These are phyloP conservation scores for Drosophila pallidifrons DNA, from an alignment of 1,140 invertebrate genomes.

Conservation along the genomic window DNA sequence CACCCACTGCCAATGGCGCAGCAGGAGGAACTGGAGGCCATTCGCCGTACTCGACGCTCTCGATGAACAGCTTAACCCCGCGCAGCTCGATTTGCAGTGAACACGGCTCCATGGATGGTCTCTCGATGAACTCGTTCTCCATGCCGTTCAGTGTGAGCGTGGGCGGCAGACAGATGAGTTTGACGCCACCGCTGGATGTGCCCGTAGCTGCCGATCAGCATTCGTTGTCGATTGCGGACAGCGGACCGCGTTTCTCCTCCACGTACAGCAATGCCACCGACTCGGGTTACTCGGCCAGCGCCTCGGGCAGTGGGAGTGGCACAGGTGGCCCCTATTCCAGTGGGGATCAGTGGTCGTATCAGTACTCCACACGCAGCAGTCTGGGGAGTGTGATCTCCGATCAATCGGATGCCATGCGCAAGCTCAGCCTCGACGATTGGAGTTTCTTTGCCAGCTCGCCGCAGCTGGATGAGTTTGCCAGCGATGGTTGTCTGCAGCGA, in stretches of 20 bases:
- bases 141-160: constrained; percentile 78
- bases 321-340: constrained; percentile 55
- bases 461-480: constrained; percentile 67
- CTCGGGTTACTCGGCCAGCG: constrained; percentile 80
- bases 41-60: constrained; percentile 81
- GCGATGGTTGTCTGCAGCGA: constrained; percentile 80
- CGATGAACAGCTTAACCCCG: constrained; percentile 72
- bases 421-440: constrained; percentile 80
- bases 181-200: constrained; percentile 79
- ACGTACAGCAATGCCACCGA: constrained; percentile 83
- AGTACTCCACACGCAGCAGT: constrained; percentile 84
- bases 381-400: constrained; percentile 79
- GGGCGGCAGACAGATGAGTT: constrained; percentile 71
- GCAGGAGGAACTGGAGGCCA: constrained; percentile 39
- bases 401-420: constrained; percentile 70
- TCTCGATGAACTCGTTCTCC: constrained; percentile 83
- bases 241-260: constrained; percentile 72
- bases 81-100: constrained; percentile 81
- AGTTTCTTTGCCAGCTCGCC: constrained; percentile 63
- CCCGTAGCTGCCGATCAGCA: constrained; percentile 67
- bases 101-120: constrained; percentile 76
- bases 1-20: constrained; percentile 55
- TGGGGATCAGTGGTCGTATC: constrained; percentile 81
- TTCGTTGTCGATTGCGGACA: constrained; percentile 64
- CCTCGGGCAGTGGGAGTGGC: constrained; percentile 64